phyloP scores from a whole-genome alignment of 2,888 invertebrate species.

The Lymantria monacha region DNA sequence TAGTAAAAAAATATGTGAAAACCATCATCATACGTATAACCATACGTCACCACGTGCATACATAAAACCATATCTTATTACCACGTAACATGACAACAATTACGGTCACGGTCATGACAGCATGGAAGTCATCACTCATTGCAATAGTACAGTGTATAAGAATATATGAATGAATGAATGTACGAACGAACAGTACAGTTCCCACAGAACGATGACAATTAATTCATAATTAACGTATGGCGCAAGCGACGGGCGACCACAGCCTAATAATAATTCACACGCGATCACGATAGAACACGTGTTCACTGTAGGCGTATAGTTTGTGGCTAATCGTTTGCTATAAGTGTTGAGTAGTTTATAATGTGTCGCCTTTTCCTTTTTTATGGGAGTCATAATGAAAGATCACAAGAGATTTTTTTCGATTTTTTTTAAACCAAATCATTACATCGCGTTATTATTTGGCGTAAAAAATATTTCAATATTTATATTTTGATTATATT shows the following conservation, averaged over 20 bases:
- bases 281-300: constrained; percentile 15
- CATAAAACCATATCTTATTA: background rate
- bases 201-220: constrained; percentile 43
- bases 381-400: no score
- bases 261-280: constrained; percentile 21
- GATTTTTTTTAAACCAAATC: no score
- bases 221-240: constrained; percentile 38
- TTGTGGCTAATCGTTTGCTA: constrained; percentile 2
- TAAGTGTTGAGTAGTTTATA: no score
- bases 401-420: no score
- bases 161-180: constrained; percentile 6
- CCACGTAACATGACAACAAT: background rate
- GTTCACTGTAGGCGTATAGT: background rate
- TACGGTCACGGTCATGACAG: background rate
- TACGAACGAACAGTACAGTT: constrained; percentile 30
- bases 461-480: no score
- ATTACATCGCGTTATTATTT: no score
- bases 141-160: background rate
- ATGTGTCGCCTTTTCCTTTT: no score
- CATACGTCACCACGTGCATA: background rate
- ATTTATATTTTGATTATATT: no score
- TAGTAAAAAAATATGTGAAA: background rate
- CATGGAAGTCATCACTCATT: background rate
- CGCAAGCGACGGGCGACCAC: constrained; percentile 21
- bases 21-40: background rate